Conservation (phyloP, 1,140 invertebrate genomes). For the Drosophila sp. region DNA sequence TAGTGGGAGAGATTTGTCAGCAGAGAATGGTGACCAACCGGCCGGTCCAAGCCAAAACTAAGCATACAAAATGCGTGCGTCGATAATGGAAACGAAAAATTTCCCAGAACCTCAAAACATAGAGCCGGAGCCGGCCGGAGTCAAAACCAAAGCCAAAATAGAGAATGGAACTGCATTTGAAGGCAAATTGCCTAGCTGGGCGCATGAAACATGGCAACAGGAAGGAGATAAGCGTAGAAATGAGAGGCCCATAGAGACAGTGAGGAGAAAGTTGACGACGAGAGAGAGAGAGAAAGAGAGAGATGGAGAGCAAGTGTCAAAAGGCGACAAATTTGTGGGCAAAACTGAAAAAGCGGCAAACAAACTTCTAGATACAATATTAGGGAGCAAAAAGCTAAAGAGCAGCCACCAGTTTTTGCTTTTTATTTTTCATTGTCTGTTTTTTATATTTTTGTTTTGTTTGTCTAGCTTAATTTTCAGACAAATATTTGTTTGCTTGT, state of each 20-base stretch:
- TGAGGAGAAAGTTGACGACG: not conserved
- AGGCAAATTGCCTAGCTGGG: conserved; percentile 50
- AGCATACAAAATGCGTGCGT: conserved; percentile 54
- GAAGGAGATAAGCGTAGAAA: conserved; percentile 19
- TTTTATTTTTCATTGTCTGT: not conserved
- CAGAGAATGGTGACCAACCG: conserved; percentile 17
- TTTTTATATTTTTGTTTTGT: conserved; percentile 37
- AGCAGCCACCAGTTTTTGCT: conserved; percentile 34
- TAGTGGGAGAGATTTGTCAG: conserved; percentile 14
- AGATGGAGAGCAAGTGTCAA: not conserved
- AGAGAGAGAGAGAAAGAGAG: not conserved
- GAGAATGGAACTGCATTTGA: conserved; percentile 31
- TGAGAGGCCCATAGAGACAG: conserved; percentile 33
- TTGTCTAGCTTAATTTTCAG: conserved; percentile 62
- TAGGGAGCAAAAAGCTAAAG: conserved; percentile 25
- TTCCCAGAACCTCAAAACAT: not conserved
- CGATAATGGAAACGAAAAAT: conserved; percentile 36
- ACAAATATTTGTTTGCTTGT: conserved; percentile 61
- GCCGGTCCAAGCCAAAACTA: conserved; percentile 41
- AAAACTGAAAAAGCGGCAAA: conserved; percentile 41
- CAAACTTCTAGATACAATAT: not conserved
- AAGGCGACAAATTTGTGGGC: conserved; percentile 50
- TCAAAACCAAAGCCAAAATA: not conserved
- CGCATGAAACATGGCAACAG: conserved; percentile 14
- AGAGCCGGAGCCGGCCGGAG: not conserved